Evolutionary conservation across 2,113 vertebrate genomes (phyloP).

Genomic region (Aegotheles bennettii): DNA sequence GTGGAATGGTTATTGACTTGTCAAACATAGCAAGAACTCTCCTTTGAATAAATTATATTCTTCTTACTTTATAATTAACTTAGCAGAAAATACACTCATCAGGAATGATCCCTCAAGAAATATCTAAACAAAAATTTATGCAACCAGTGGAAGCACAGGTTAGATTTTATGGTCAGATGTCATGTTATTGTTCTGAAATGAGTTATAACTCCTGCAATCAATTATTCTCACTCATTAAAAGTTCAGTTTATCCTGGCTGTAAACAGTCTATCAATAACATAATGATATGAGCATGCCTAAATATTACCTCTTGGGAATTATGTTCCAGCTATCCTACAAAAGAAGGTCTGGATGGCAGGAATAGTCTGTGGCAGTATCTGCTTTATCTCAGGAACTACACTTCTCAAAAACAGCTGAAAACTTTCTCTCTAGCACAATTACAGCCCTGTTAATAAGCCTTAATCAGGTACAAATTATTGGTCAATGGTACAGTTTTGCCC

Average conservation of each 20-base stretch:
- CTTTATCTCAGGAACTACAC: neutral
- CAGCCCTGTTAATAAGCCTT: neutral
- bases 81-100: neutral
- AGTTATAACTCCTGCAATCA: neutral
- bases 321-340: neutral
- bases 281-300: neutral
- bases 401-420: neutral
- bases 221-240: neutral
- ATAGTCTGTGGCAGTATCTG: neutral
- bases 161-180: neutral
- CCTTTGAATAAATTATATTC: neutral
- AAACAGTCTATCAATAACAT: neutral
- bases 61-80: neutral
- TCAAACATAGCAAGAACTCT: neutral
- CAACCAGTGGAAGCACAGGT: neutral
- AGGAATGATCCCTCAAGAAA: neutral
- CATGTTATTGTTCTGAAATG: neutral
- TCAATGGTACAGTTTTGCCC: neutral
- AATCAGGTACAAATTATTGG: neutral
- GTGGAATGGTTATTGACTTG: neutral
- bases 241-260: neutral
- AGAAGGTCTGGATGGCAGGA: neutral
- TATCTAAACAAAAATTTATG: neutral
- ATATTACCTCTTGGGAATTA: neutral
- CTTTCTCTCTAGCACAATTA: neutral